Base-by-base conservation (phyloP, 2,888 invertebrate genomes). In the Bunonema sp. region DNA sequence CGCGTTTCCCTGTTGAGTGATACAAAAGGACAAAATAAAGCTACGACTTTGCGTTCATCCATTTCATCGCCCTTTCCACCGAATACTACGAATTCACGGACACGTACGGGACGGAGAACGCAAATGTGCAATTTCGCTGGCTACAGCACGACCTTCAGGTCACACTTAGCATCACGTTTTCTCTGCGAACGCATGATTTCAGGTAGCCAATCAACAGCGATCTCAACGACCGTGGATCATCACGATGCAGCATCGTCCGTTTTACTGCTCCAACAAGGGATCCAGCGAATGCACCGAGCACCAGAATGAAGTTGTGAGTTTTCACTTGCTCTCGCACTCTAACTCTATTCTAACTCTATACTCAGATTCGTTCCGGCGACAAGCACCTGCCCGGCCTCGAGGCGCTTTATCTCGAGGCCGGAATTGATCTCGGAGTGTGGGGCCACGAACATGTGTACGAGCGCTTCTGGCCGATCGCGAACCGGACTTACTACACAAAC, bases 401-500 rank as follows among this genome's bases (percentile, higher is more conserved):
- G 72, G 76, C 82, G 7, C 70, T 91, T 15, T 80, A 89, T 61
- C 79, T 80, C 67, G 74, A 82, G 52, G 79, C 81, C 70, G 85
- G 84, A 35, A 89, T 93, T 22, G 91, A 93, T 74, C 70, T 91
- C 39, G 80, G 80, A 67, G 74, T 93, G 36, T 89, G 87, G 85
- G 91, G 89, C 0, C 91, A 93, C 70, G 89, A 93, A 70, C 91
- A 93, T 72, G 83, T 84, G 24, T 93, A 91, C 70, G 91, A 93
- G 72, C 76, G 91, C 39, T 74, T 86, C 41, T 89, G 84, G 82
- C 91, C 91, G 3, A 77, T 89, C 46, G 89, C 83, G 71, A 78
- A 89, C 70, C 50, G 62, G 41, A 59, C 61, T 49, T 70, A 50
- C 24, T 50, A 23, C 37, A n/a, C n/a, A 45, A 45, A 20, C 23